A percentile compares a stretch with the other conserved stretches of the same genome.
Conservation (phyloP, 1,140 invertebrate genomes). For the Macrosteles quadrilineatus region DNA sequence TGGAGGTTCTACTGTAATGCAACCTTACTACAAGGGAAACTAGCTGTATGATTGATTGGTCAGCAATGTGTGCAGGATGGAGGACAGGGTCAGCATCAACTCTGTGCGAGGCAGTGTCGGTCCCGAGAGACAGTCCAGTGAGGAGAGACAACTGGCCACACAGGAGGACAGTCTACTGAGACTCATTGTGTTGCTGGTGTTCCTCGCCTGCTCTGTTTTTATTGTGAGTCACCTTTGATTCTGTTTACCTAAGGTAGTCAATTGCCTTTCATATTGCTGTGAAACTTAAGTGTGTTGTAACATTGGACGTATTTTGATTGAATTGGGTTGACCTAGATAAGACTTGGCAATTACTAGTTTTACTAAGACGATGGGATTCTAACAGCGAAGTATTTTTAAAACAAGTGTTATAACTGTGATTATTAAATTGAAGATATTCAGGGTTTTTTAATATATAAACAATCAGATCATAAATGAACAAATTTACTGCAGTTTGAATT, state of each 20-base stretch:
- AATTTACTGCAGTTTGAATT: too few species aligned
- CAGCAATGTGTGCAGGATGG: conserved; percentile 1
- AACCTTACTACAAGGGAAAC: too few species aligned
- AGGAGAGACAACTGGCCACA: conserved; percentile 4
- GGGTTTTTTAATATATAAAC: too few species aligned
- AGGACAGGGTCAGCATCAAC: not conserved
- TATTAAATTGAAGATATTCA: too few species aligned
- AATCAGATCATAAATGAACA: too few species aligned
- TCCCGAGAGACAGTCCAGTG: conserved; percentile 23
- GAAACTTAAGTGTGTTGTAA: too few species aligned
- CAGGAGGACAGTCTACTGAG: conserved; percentile 72
- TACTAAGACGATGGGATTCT: too few species aligned
- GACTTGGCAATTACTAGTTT: not conserved
- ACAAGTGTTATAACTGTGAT: not conserved
- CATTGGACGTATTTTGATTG: not conserved
- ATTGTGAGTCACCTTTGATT: conserved; percentile 70
- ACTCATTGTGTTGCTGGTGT: conserved; percentile 81
- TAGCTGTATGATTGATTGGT: too few species aligned
- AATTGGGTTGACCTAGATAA: not conserved
- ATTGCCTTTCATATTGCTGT: not conserved
- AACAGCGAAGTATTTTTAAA: not conserved
- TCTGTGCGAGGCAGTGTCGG: not conserved
- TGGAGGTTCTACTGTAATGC: too few species aligned
- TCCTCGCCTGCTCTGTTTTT: conserved; percentile 83
- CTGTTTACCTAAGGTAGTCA: not conserved